These are phyloP conservation scores for Phymanthus crucifer DNA, from an alignment of 92 coral and sea anemone species.

Conservation along the genomic window DNA sequence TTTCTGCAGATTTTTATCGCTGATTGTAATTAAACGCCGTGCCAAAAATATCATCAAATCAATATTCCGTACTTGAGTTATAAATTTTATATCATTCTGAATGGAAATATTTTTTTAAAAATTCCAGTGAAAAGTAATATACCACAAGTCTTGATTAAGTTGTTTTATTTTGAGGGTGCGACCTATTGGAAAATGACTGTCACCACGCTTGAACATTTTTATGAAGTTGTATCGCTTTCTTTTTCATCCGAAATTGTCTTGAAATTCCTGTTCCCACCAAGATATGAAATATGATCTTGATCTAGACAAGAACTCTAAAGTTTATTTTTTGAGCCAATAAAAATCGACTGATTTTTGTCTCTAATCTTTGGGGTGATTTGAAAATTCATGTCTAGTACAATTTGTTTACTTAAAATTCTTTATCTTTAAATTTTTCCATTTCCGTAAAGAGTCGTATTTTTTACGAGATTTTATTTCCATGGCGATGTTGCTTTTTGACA, in stretches of 20 bases:
- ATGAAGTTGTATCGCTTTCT: constrained; percentile 14
- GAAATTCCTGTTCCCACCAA: neutral
- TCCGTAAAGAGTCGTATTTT: neutral
- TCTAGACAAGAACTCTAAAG: neutral
- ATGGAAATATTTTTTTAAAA: neutral
- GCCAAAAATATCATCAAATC: neutral
- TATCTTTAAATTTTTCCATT: neutral
- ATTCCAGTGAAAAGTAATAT: neutral
- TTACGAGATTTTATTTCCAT: neutral
- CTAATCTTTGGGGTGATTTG: neutral
- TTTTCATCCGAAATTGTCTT: neutral
- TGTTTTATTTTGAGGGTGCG: constrained; percentile 1
- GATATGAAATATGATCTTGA: neutral
- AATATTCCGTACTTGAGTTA: neutral
- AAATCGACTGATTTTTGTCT: neutral
- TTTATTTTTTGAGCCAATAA: neutral
- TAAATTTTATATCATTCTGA: neutral
- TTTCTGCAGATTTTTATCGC: neutral
- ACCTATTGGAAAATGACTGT: constrained; percentile 24
- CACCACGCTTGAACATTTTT: constrained; percentile 1
- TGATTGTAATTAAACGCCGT: neutral
- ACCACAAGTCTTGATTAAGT: constrained; percentile 3
- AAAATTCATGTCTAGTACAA: neutral
- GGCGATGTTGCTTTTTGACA: neutral
- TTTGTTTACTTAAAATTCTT: neutral